A percentile compares a stretch with the other conserved stretches of the same genome.
Conservation (phyloP, 2,888 invertebrate genomes). For the Tiliacea citrago region DNA sequence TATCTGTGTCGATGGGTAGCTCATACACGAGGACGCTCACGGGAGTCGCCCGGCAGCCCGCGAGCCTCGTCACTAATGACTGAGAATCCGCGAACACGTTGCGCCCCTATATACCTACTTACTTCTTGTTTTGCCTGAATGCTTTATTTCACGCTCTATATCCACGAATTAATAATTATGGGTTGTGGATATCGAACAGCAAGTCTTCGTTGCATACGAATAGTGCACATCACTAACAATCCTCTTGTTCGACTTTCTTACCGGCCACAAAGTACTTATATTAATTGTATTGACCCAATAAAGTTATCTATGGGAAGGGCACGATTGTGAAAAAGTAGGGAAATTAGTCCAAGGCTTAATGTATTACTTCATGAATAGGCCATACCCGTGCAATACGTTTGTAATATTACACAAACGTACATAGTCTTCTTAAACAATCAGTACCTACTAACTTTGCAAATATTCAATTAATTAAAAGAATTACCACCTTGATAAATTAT, state of each 20-base stretch:
- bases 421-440: conserved; percentile 17
- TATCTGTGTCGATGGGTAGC: conserved; percentile 73
- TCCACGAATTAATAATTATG: conserved; percentile 86
- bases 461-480: conserved; percentile 41
- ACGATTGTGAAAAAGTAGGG: conserved; percentile 74
- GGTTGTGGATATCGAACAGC: conserved; percentile 79
- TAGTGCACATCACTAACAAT: conserved; percentile 68
- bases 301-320: conserved; percentile 73
- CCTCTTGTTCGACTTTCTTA: conserved; percentile 76
- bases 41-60: conserved; percentile 72
- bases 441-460: conserved; percentile 34
- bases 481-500: conserved; percentile 35
- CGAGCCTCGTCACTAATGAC: conserved; percentile 78
- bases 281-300: conserved; percentile 77
- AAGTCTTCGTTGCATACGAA: conserved; percentile 60
- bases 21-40: conserved; percentile 65
- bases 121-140: conserved; percentile 86
- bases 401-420: too few relatives aligned
- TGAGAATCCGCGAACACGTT: conserved; percentile 78
- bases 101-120: conserved; percentile 87
- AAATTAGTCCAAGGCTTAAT: conserved; percentile 78
- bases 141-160: conserved; percentile 89
- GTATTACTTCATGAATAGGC: conserved; percentile 36
- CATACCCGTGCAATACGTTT: too few relatives aligned
- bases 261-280: conserved; percentile 49